Conservation (phyloP, 2,888 invertebrate species). For the Tillus elongatus region DNA sequence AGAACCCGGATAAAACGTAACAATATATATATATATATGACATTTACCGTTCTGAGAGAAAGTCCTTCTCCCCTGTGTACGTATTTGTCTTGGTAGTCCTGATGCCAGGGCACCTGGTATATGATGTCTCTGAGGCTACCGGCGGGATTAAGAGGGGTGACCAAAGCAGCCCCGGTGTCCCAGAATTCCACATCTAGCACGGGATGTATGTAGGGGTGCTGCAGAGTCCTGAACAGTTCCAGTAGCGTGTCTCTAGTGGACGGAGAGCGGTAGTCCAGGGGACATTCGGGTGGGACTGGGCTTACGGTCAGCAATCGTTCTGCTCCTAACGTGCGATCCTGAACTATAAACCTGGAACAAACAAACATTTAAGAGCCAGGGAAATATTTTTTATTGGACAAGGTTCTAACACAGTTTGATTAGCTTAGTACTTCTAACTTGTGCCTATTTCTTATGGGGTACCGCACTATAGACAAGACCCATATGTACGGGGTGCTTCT, state of each 20-base stretch:
- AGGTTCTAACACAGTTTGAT: no score
- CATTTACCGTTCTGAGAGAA: slow-evolving; percentile 33
- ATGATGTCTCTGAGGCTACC: slow-evolving; percentile 87
- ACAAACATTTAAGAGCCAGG: no score
- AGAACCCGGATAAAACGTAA: no score
- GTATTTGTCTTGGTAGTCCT: slow-evolving; percentile 41
- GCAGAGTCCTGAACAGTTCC: slow-evolving; percentile 74
- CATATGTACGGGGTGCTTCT: no score
- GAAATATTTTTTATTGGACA: no score
- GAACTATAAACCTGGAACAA: slow-evolving; percentile 58
- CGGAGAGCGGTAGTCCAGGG: slow-evolving; percentile 53
- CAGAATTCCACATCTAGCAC: slow-evolving; percentile 77
- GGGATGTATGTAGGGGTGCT: slow-evolving; percentile 90
- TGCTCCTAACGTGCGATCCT: slow-evolving; percentile 70
- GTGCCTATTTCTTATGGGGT: no score
- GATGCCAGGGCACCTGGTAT: slow-evolving; percentile 55
- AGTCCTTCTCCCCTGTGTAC: slow-evolving; percentile 30
- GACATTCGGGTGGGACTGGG: slow-evolving; percentile 54
- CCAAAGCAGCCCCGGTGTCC: slow-evolving; percentile 57
- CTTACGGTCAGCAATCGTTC: slow-evolving; percentile 68
- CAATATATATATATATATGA: no score
- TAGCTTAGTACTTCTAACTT: no score
- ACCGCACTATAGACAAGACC: no score
- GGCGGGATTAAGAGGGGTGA: slow-evolving; percentile 73
- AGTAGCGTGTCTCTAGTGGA: slow-evolving; percentile 60